Base-by-base conservation (phyloP, 1,140 invertebrate species). In the Cyclargus thomasi region DNA sequence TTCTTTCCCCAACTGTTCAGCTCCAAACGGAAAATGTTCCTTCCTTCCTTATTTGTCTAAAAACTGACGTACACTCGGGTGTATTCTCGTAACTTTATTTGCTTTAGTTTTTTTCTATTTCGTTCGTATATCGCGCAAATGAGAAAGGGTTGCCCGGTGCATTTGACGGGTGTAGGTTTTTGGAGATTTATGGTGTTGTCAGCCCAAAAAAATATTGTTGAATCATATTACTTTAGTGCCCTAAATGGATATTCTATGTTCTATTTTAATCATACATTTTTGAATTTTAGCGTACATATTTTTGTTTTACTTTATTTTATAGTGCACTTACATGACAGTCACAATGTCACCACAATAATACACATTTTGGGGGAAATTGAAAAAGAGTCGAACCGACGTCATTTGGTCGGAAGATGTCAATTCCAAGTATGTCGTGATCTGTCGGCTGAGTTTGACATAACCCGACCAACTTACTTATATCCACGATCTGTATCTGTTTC, bases 1-100 rank as follows among this genome's bases (percentile, higher is more conserved):
- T 64, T 29, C 62, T 66, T 63, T 53, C 64, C 21, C 16, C 22
- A 7, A 62, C 36, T 59, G 39, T 68, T 68, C 73, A 68, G 53
- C 55, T 72, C 67, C 59, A 65, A 79, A 79, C 75, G 75, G 76
- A 77, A 81, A 82, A 76, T 72, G 74, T 59, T 59, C 18, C 73
- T 81, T 78, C 72, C 79, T 80, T 84, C 78, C 80, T 79, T 83
- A 85, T 86, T 86, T 82, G 82, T 83, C 81, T 80, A 86, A 83
- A 77, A 81, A 81, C 78, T 83, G 80, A 83, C 80, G 78, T 77
- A 72, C 72, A 79, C 78, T 75, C 69, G 74, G 70, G 77, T 73
- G 71, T 80, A 75, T 77, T 75, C 69, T 67, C 75, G 71, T 79
- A 80, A 79, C 75, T 83, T 74, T 81, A 81, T 83, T 84, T 83